Evolutionary conservation across 2,888 invertebrate species (phyloP).

Genomic region (Aplocera efformata): DNA sequence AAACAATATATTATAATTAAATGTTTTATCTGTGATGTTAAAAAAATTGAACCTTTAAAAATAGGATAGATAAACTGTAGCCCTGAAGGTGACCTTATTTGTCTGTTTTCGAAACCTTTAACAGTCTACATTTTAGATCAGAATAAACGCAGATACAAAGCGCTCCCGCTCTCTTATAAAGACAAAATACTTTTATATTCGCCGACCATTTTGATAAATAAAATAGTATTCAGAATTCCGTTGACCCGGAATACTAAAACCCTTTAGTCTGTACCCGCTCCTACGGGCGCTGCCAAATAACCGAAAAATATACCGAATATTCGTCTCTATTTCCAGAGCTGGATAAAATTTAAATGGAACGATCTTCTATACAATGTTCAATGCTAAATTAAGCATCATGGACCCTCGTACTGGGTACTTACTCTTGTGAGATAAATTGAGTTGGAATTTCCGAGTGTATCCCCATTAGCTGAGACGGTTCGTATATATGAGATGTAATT

Average conservation of each 20-base stretch:
- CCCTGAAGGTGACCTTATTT: too few species aligned
- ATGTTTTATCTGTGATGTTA: too few species aligned
- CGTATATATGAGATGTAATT: neutral
- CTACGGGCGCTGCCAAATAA: slow-evolving; percentile 46
- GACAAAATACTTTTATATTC: slow-evolving; percentile 10
- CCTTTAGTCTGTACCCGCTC: slow-evolving; percentile 12
- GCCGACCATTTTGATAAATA: slow-evolving; percentile 11
- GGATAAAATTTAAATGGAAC: slow-evolving; percentile 16
- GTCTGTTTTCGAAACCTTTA: slow-evolving; percentile 1
- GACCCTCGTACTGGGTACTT: slow-evolving; percentile 7
- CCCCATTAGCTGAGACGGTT: neutral
- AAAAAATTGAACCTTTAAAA: too few species aligned
- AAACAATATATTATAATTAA: too few species aligned
- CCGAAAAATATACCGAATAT: slow-evolving; percentile 42
- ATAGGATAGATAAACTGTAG: too few species aligned
- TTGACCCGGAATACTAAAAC: slow-evolving; percentile 22
- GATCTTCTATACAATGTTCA: slow-evolving; percentile 12
- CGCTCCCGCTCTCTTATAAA: neutral
- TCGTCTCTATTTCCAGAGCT: slow-evolving; percentile 12
- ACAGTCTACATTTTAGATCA: slow-evolving; percentile 4
- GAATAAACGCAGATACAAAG: slow-evolving; percentile 1
- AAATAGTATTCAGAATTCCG: slow-evolving; percentile 15
- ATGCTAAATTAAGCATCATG: slow-evolving; percentile 15
- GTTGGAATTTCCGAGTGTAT: slow-evolving; percentile 9
- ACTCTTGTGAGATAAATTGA: slow-evolving; percentile 6